Conservation (phyloP, 2,888 invertebrate species). For the Pammene fasciana region DNA sequence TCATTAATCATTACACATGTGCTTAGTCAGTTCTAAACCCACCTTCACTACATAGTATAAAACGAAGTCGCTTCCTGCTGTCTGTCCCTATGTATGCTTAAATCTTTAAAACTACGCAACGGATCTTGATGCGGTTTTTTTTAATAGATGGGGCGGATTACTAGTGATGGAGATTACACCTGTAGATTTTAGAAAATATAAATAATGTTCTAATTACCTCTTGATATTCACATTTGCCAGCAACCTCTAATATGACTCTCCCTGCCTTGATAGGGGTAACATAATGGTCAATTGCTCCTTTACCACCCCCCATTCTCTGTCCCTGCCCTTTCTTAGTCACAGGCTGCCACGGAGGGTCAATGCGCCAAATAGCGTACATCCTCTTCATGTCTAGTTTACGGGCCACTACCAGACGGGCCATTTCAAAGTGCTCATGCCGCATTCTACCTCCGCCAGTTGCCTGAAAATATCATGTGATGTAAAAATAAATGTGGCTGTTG, state of each 20-base stretch:
- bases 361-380: slow-evolving; percentile 97
- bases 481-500: too few relatives aligned
- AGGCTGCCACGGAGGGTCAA: slow-evolving; percentile 98
- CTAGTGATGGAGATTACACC: too few relatives aligned
- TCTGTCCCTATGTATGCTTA: too few relatives aligned
- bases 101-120: too few relatives aligned
- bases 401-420: slow-evolving; percentile 91
- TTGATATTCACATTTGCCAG: slow-evolving; percentile 93
- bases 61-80: too few relatives aligned
- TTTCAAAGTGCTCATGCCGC: slow-evolving; percentile 92
- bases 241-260: slow-evolving; percentile 96
- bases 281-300: slow-evolving; percentile 97
- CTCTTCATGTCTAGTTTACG: slow-evolving; percentile 89
- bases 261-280: slow-evolving; percentile 96
- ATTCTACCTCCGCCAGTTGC: slow-evolving; percentile 93
- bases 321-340: slow-evolving; percentile 95
- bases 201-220: slow-evolving; percentile 80
- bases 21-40: too few relatives aligned
- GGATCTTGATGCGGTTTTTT: too few relatives aligned
- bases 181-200: too few relatives aligned
- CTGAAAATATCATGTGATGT: slow-evolving; percentile 70
- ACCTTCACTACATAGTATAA: too few relatives aligned
- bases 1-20: too few relatives aligned
- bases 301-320: slow-evolving; percentile 97
- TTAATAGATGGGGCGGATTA: too few relatives aligned